Evolutionary conservation across 1,140 invertebrate genomes (phyloP).

Genomic region (Antheraea pernyi): DNA sequence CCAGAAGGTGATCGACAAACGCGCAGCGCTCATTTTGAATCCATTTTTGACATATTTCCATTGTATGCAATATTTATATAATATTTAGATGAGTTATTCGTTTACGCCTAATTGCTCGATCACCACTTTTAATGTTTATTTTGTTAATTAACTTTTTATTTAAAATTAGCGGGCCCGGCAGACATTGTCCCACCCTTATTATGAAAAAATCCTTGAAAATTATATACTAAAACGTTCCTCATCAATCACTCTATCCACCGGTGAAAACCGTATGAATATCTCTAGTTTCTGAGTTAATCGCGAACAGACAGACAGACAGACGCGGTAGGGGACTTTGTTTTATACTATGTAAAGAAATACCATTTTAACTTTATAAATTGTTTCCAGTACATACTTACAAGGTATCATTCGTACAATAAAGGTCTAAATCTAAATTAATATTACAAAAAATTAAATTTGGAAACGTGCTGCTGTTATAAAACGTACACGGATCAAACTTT

Average conservation of each 20-base stretch:
- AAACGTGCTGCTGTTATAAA: constrained; percentile 44
- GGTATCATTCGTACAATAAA: not conserved
- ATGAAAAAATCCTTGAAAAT: too few species aligned
- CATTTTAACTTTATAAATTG: not conserved
- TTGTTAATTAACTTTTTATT: not conserved
- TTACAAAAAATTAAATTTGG: constrained; percentile 37
- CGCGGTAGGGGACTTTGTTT: too few species aligned
- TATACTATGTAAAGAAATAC: too few species aligned
- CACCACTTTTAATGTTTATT: not conserved
- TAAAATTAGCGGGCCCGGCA: too few species aligned
- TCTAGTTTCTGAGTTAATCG: too few species aligned
- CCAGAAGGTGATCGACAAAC: constrained; percentile 50
- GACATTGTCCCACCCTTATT: too few species aligned
- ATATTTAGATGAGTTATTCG: constrained; percentile 21
- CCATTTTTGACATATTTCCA: constrained; percentile 51
- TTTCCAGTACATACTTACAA: too few species aligned
- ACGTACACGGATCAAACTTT: constrained; percentile 55
- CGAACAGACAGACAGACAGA: too few species aligned
- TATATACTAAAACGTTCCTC: too few species aligned
- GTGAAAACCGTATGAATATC: too few species aligned
- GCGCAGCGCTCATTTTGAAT: constrained; percentile 43
- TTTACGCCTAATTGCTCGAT: not conserved
- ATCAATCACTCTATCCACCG: too few species aligned
- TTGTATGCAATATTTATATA: constrained; percentile 39
- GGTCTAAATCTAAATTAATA: not conserved